phyloP scores from a whole-genome alignment of 1,140 invertebrate genomes.

The Sycobia sp. region DNA sequence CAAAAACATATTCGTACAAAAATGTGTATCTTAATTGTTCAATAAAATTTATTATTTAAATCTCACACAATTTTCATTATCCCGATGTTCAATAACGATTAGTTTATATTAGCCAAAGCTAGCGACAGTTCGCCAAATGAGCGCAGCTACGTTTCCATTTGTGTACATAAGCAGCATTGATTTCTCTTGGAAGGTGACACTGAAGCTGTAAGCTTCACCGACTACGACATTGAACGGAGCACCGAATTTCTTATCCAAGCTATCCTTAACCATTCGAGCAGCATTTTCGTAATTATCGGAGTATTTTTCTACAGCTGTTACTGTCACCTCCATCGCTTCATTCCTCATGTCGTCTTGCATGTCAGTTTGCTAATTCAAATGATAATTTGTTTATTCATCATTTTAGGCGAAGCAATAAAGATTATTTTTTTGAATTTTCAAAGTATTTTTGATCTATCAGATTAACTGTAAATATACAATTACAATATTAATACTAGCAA shows the following conservation, averaged over 20 bases:
- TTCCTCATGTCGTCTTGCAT: conserved; percentile 90
- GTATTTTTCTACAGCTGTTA: conserved; percentile 91
- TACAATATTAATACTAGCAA: no score
- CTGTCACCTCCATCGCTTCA: conserved; percentile 87
- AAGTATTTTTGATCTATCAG: no score
- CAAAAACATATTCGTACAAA: conserved; percentile 11
- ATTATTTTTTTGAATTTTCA: no score
- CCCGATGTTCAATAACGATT: no score
- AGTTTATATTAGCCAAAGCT: conserved; percentile 35
- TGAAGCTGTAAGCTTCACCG: conserved; percentile 92
- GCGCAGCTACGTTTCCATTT: conserved; percentile 85
- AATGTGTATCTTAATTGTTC: conserved; percentile 18
- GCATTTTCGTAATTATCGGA: conserved; percentile 76
- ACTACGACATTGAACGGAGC: conserved; percentile 91
- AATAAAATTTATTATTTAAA: conserved; percentile 33
- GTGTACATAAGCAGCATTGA: conserved; percentile 92
- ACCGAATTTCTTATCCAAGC: conserved; percentile 93
- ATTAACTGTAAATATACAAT: no score
- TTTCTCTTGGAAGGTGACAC: conserved; percentile 88
- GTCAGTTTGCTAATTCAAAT: conserved; percentile 71
- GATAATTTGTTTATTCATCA: not conserved
- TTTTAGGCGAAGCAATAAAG: no score
- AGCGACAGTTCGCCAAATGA: conserved; percentile 78
- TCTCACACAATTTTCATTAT: not conserved
- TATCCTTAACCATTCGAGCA: conserved; percentile 89